These are phyloP conservation scores for Cyphomyrus discorhynchus DNA, from an alignment of 2,113 vertebrate species.

Conservation along the genomic window DNA sequence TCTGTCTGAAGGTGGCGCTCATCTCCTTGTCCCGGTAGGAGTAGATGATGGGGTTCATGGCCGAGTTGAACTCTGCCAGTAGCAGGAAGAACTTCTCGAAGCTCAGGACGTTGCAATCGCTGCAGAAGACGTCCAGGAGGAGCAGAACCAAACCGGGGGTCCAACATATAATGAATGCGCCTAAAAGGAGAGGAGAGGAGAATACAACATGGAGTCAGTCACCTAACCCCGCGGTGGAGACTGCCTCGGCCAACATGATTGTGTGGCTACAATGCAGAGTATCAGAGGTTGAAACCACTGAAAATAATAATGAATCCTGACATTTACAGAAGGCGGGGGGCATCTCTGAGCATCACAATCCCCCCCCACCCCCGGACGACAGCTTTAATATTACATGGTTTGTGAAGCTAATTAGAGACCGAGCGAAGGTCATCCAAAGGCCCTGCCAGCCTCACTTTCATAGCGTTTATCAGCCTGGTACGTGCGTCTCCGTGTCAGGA, in stretches of 20 bases:
- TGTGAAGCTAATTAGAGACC: not conserved
- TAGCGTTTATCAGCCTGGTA: not conserved
- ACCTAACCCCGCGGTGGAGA: not conserved
- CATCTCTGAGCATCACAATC: not conserved
- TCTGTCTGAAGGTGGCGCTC: conserved; percentile 94
- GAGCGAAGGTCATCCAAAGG: not conserved
- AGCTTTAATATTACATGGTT: not conserved
- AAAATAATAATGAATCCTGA: conserved; percentile 23
- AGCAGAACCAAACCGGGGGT: conserved; percentile 91
- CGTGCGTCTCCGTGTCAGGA: not conserved
- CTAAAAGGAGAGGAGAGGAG: conserved; percentile 42
- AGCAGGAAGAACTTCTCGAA: conserved; percentile 98
- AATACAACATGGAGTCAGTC: not conserved
- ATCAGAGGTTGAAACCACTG: conserved; percentile 35
- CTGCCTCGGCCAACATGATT: not conserved
- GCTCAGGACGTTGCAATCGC: conserved; percentile 77
- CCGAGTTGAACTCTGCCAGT: conserved; percentile 93
- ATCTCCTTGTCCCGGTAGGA: conserved; percentile 98
- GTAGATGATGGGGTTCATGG: conserved; percentile 99
- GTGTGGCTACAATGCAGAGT: conserved; percentile 13
- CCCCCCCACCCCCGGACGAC: not conserved
- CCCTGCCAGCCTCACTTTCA: not conserved
- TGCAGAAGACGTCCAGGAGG: conserved; percentile 88
- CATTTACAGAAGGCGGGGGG: conserved; percentile 32
- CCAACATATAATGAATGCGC: conserved; percentile 97